These are phyloP conservation scores for Uromys caudimaculatus DNA, from an alignment of 2,797 vertebrate species.

Conservation along the genomic window DNA sequence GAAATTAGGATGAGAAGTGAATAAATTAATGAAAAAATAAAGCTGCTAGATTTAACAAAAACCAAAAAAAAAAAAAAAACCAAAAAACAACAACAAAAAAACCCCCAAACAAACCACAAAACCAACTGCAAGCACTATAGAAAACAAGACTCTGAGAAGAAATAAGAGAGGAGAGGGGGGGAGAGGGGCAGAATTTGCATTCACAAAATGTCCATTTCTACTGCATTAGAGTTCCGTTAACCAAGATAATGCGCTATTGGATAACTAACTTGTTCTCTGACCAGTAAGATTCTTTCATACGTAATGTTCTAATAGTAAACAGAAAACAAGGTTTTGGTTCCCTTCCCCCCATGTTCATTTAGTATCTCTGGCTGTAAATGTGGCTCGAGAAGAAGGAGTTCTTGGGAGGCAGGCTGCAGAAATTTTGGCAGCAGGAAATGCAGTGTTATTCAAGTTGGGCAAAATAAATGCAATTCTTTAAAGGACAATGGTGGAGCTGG, in stretches of 20 bases:
- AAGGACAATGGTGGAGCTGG: neutral
- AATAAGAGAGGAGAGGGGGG: too few species aligned
- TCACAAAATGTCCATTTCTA: conserved; percentile 23
- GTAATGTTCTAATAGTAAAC: neutral
- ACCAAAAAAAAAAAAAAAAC: too few species aligned
- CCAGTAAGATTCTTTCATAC: neutral
- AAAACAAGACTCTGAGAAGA: neutral
- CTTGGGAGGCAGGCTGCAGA: neutral
- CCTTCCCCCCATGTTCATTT: neutral
- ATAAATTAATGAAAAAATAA: neutral
- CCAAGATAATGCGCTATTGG: neutral
- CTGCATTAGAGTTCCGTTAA: conserved; percentile 36
- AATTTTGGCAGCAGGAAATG: neutral
- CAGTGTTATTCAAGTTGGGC: neutral
- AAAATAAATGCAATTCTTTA: neutral
- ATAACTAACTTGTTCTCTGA: neutral
- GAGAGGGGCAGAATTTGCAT: neutral
- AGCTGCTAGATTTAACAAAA: neutral
- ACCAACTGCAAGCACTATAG: neutral
- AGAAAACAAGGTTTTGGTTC: conserved; percentile 11
- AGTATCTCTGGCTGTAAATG: neutral
- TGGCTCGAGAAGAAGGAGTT: neutral
- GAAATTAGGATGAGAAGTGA: neutral
- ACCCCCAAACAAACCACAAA: too few species aligned
- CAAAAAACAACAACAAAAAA: too few species aligned